Evolutionary conservation across 2,797 vertebrate genomes (phyloP).

Genomic region (Sciurus carolinensis): DNA sequence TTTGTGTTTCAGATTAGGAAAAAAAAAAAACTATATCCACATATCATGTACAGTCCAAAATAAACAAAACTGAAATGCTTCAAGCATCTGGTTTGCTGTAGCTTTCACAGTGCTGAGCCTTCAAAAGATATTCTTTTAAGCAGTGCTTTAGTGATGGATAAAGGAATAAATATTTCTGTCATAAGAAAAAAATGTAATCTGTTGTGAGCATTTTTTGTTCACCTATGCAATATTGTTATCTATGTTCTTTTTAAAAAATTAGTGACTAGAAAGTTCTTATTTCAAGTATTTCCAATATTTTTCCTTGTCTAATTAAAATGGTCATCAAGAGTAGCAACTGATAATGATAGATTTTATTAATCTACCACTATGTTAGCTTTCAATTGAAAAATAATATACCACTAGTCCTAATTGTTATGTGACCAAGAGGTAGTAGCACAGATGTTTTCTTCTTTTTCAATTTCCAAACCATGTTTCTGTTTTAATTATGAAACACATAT

Average conservation of each 20-base stretch:
- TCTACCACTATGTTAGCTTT: slow-evolving; percentile 9
- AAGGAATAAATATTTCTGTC: slow-evolving; percentile 44
- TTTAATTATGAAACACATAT: slow-evolving; percentile 14
- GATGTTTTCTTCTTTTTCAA: not conserved
- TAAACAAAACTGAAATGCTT: slow-evolving; percentile 55
- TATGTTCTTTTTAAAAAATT: slow-evolving; percentile 3
- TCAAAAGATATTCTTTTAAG: slow-evolving; percentile 22
- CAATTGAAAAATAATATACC: not conserved
- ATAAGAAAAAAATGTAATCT: not conserved
- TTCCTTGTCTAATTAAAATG: slow-evolving; percentile 32
- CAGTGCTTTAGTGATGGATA: not conserved
- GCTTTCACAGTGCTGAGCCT: not conserved
- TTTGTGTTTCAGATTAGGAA: slow-evolving; percentile 67
- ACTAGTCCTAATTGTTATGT: not conserved
- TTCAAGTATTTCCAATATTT: slow-evolving; percentile 26
- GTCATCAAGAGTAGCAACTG: slow-evolving; percentile 12
- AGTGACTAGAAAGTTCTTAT: slow-evolving; percentile 15
- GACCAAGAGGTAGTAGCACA: not conserved
- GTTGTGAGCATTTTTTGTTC: slow-evolving; percentile 16
- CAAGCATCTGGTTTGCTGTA: slow-evolving; percentile 41
- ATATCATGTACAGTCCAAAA: slow-evolving; percentile 23
- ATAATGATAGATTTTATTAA: slow-evolving; percentile 1
- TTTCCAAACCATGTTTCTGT: slow-evolving; percentile 41
- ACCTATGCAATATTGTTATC: not conserved
- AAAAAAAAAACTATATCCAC: slow-evolving; percentile 35